Conservation (phyloP, 2,888 invertebrate species). For the Melanotus villosus region DNA sequence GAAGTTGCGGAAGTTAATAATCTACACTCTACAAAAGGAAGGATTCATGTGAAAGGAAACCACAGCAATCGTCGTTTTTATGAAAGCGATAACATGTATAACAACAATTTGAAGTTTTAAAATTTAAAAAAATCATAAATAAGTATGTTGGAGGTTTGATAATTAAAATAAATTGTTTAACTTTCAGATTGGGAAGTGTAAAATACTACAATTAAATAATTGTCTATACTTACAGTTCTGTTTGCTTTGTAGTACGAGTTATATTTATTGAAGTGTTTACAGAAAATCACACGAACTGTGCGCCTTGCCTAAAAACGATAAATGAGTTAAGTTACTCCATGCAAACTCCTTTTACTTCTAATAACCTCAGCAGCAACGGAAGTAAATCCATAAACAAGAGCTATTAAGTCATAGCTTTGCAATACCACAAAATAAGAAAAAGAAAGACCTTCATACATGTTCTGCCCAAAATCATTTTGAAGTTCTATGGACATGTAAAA, state of each 20-base stretch:
- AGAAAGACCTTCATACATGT: neutral
- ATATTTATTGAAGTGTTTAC: neutral
- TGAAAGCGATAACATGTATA: no score
- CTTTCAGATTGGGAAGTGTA: no score
- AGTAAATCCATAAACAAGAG: slow-evolving; percentile 23
- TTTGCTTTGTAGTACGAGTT: neutral
- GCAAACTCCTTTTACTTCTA: neutral
- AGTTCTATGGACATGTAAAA: slow-evolving; percentile 20
- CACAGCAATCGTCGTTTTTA: no score
- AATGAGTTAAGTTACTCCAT: neutral
- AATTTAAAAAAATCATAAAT: no score
- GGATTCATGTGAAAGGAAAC: no score
- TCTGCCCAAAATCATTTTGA: neutral
- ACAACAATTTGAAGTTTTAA: no score
- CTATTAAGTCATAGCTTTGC: slow-evolving; percentile 16
- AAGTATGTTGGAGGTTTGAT: no score
- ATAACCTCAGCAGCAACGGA: slow-evolving; percentile 10
- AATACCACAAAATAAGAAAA: slow-evolving; percentile 9
- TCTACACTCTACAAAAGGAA: no score
- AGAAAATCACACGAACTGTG: neutral
- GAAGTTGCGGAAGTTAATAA: no score
- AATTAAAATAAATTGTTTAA: no score
- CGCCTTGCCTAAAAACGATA: neutral
- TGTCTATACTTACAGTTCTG: slow-evolving; percentile 18
- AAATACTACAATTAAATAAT: no score